These are phyloP conservation scores for Drosophila greeni DNA, from an alignment of 2,888 invertebrate genomes.

Conservation along the genomic window DNA sequence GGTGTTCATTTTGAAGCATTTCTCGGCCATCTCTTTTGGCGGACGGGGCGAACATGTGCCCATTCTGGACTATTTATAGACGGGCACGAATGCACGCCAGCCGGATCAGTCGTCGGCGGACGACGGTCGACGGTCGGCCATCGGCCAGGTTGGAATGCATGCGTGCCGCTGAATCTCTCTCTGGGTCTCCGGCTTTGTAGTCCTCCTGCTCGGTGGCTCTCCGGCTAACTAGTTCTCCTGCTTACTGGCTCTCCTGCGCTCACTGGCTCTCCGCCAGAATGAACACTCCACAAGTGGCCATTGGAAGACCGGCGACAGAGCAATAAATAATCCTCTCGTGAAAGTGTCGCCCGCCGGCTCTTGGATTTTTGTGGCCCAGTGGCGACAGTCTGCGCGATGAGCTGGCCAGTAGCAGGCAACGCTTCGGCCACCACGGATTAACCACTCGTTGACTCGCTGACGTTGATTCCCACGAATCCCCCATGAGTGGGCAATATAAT, in stretches of 20 bases:
- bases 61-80: slow-evolving; percentile 72
- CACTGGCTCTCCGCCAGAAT: slow-evolving; percentile 30
- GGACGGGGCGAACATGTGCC: slow-evolving; percentile 61
- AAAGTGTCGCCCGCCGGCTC: slow-evolving; percentile 35
- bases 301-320: slow-evolving; percentile 51
- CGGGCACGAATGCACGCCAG: slow-evolving; percentile 55
- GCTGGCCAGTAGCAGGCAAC: slow-evolving; percentile 56
- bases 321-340: slow-evolving; percentile 33
- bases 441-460: slow-evolving; percentile 4
- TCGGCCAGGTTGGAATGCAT: slow-evolving; percentile 61
- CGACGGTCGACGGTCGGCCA: neutral
- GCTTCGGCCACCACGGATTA: slow-evolving; percentile 57
- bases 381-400: slow-evolving; percentile 48
- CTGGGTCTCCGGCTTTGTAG: neutral
- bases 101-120: slow-evolving; percentile 25
- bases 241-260: neutral
- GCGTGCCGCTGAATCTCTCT: slow-evolving; percentile 30
- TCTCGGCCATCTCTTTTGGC: slow-evolving; percentile 33
- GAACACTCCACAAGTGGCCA: slow-evolving; percentile 74
- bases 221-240: neutral
- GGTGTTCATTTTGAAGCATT: slow-evolving; percentile 40
- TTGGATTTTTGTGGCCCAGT: slow-evolving; percentile 40
- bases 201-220: neutral
- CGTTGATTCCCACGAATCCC: neutral
- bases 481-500: slow-evolving; percentile 37